A percentile compares a stretch with the other conserved stretches of the same genome.
These are phyloP conservation scores for Aptenodytes forsteri DNA, from an alignment of 2,113 vertebrate species.

Conservation along the genomic window DNA sequence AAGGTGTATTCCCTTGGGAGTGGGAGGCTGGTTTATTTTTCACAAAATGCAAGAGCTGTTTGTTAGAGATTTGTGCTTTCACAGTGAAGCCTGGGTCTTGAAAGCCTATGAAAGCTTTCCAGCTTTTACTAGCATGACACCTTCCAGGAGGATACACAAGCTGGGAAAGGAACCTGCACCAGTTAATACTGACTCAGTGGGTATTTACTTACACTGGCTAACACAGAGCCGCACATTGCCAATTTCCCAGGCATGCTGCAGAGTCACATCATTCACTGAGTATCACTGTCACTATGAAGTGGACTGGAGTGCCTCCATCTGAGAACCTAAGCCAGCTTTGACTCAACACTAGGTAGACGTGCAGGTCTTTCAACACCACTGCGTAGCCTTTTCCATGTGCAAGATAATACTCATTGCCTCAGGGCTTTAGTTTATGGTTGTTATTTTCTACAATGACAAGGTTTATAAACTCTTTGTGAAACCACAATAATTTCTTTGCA, in stretches of 20 bases:
- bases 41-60: neutral
- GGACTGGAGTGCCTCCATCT: neutral
- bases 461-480: neutral
- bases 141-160: neutral
- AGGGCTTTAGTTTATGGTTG: neutral
- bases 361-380: slow-evolving; percentile 5
- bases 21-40: neutral
- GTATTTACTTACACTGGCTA: slow-evolving; percentile 1
- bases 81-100: neutral
- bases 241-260: neutral
- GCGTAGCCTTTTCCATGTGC: neutral
- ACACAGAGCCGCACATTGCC: neutral
- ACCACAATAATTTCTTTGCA: neutral
- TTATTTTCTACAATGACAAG: neutral
- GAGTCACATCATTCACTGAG: neutral
- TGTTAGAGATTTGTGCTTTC: neutral
- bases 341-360: neutral
- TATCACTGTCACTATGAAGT: slow-evolving; percentile 12
- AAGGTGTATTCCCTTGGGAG: neutral
- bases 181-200: neutral
- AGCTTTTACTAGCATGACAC: neutral
- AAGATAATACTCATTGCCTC: neutral
- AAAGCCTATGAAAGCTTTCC: neutral
- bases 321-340: slow-evolving; percentile 11
- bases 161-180: neutral